Base-by-base conservation (phyloP, 2,797 vertebrate genomes). In the Cossypha niveicapilla region DNA sequence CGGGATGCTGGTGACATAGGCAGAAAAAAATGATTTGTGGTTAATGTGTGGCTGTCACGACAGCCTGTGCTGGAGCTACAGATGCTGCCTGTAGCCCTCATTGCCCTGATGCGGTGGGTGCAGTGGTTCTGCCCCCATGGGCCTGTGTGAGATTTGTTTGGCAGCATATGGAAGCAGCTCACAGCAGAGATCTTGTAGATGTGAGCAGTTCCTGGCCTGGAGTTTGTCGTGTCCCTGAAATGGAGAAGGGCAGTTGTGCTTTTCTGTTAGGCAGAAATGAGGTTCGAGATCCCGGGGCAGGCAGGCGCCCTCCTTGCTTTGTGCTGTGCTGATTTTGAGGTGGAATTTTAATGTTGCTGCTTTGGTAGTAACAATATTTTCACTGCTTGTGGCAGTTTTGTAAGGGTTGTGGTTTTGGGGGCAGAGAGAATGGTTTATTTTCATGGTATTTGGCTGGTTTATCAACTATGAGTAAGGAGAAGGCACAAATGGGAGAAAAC, bases 1-100 rank as follows among this genome's bases (percentile, higher is more conserved):
- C 3, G n/a, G 54, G 53, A 37, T 80, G 71, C 44, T 50, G 58
- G 74, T 92, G 94, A 91, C 91, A 86, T 42, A 90, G 93, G 37
- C 89, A 78, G 74, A 76, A 81, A 86, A 80, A 92, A 81, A 90
- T 75, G 7, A 45, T 78, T 75, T 61, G 89, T 1, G 24, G 71
- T 78, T 67, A 7, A 25, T 24, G 11, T 51, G 81, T 72, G 90
- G 57, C 86, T 75, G 80, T 88, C 83, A 37, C 2, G 18, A 39
- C 84, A 92, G 77, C 2, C 37, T 28, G 45, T 65, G 71, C 84
- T 75, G 56, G 28, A 39, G 0, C 48, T 45, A 1, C 8, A 12
- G 37, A 32, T 44, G 50, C 32, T 8, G 5, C 12, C 1, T 4
- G 51, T 7, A 16, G 47, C 51, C 35, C 60, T 44, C 1, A 5